Conservation (phyloP, 2,113 vertebrate genomes). For the Megaceryle torquata region DNA sequence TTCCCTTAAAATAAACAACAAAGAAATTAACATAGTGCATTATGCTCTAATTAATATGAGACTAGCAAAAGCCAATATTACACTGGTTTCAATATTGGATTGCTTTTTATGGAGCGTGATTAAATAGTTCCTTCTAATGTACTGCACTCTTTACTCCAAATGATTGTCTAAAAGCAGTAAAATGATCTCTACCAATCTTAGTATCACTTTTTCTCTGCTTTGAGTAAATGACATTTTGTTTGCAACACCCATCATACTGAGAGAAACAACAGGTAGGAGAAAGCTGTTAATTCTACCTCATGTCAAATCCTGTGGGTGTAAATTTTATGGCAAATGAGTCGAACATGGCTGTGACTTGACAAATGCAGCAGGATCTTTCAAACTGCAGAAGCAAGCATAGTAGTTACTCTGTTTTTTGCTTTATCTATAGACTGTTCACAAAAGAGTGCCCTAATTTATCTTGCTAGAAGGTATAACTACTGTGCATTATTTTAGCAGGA, state of each 20-base stretch:
- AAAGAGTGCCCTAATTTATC: background rate
- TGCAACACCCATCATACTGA: background rate
- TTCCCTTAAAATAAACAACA: background rate
- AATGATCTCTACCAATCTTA: background rate
- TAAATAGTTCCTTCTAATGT: background rate
- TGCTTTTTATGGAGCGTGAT: background rate
- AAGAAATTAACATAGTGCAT: background rate
- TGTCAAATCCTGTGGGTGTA: background rate
- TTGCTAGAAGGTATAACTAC: background rate
- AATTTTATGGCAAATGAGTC: background rate
- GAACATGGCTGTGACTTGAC: constrained; percentile 12
- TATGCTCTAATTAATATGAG: background rate
- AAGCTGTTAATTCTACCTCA: background rate
- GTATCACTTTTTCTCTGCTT: background rate
- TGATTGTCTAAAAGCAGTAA: background rate
- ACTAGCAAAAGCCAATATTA: background rate
- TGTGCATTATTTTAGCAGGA: background rate
- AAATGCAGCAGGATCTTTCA: background rate
- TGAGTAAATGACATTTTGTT: background rate
- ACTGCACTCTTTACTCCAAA: background rate
- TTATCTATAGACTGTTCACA: background rate
- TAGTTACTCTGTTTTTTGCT: background rate
- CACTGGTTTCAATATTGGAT: background rate
- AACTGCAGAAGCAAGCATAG: background rate
- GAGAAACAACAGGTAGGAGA: constrained; percentile 13